Evolutionary conservation across 92 coral and sea anemone species (phyloP).

Genomic region (Paragorgia papillata): DNA sequence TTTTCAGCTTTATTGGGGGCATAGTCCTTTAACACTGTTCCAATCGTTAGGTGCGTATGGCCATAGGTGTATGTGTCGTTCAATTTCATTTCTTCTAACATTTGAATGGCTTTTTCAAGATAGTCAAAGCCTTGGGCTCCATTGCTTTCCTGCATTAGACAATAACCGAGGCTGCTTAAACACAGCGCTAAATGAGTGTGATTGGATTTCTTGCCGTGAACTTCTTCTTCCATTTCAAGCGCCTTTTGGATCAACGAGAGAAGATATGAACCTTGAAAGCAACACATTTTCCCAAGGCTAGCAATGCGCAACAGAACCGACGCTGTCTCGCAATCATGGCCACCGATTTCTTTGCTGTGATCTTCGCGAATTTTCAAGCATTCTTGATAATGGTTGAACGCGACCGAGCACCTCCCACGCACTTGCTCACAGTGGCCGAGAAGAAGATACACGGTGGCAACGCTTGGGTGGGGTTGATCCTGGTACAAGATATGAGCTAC

Average conservation of each 20-base stretch:
- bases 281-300: not conserved
- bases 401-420: too few species aligned
- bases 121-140: slow-evolving; percentile 9
- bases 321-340: slow-evolving; percentile 26
- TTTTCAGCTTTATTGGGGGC: slow-evolving; percentile 34
- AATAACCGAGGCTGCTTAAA: slow-evolving; percentile 15
- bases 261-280: too few species aligned
- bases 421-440: too few species aligned
- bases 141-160: not conserved
- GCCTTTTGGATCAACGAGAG: slow-evolving; percentile 22
- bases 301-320: slow-evolving; percentile 23
- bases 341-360: slow-evolving; percentile 7
- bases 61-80: not conserved
- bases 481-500: too few species aligned
- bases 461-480: too few species aligned
- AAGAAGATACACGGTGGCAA: too few species aligned
- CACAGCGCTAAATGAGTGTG: slow-evolving; percentile 31
- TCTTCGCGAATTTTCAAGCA: too few species aligned
- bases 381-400: too few species aligned
- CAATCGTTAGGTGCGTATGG: slow-evolving; percentile 6
- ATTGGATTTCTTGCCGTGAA: too few species aligned
- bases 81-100: slow-evolving; percentile 20
- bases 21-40: slow-evolving; percentile 21
- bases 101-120: slow-evolving; percentile 14
- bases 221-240: slow-evolving; percentile 31